Base-by-base conservation (phyloP, 2,797 vertebrate genomes). In the Spheniscus humboldti region DNA sequence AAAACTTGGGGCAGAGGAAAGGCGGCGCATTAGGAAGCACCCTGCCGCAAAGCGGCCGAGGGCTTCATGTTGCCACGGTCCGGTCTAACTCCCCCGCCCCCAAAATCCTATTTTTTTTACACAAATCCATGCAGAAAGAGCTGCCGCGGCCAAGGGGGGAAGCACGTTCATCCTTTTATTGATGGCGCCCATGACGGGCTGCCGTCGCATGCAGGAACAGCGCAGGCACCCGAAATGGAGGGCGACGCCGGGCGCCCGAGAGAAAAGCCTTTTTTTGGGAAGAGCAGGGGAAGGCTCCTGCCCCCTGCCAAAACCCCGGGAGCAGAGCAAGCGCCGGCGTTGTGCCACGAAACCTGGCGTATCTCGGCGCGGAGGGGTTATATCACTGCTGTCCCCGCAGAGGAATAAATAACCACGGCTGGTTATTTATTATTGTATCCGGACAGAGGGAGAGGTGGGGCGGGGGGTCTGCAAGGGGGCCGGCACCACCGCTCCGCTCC, bases 1-100 rank as follows among this genome's bases (percentile, higher is more conserved):
- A 27, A 41, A 41, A 31, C 37, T 6, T 1, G 6, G 47, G 60
- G 31, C 53, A 14, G 25, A 43, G 35, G 8, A 37, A 86, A 55
- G 24, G 19, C 2, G 1, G 16, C 1, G 0, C 1, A 0, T 41
- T 13, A 0, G 2, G 23, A 77, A 86, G 20, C 0, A 0, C 31
- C 66, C 52, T 13, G 22, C 2, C 11, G 53, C 76, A 56, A 63
- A 68, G 37, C 22, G 1, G 18, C 66, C 4, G 0, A n/a, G 28
- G 30, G 69, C 25, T 60, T 30, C 9, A 0, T 0, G 0, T 16
- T n/a, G 27, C 67, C 37, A 3, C 1, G 1, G 13, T 6, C 66
- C 10, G 0, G 10, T 7, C 53, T 14, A 25, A 45, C 31, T 28
- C 25, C n/a, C 39, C 11, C 13, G 0, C 17, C 20, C 23, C n/a